Evolutionary conservation across 2,888 invertebrate genomes (phyloP).

Genomic region (Metalampra italica): DNA sequence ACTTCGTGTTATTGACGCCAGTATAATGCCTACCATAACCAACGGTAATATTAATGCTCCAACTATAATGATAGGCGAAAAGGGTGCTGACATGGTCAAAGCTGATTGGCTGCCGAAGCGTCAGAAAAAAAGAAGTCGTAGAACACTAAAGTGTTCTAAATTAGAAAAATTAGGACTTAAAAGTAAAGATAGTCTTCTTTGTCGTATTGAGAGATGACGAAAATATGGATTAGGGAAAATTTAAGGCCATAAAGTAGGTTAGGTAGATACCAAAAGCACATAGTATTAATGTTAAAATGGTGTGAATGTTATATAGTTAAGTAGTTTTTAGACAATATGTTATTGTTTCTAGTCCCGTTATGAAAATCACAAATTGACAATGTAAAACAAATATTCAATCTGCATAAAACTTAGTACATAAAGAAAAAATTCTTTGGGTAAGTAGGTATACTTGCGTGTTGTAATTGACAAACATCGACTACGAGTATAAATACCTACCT

Average conservation of each 20-base stretch:
- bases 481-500: not conserved
- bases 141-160: constrained; percentile 43
- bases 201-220: constrained; percentile 51
- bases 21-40: constrained; percentile 92
- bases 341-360: not conserved
- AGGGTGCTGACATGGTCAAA: constrained; percentile 90
- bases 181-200: constrained; percentile 27
- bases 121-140: constrained; percentile 33
- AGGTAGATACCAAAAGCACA: constrained; percentile 27
- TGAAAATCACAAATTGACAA: not conserved
- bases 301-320: not conserved
- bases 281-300: not conserved
- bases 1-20: constrained; percentile 90
- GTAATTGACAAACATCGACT: too few relatives aligned
- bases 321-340: not conserved
- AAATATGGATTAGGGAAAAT: constrained; percentile 12
- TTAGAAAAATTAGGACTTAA: constrained; percentile 32
- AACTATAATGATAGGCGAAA: constrained; percentile 92
- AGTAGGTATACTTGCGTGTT: too few relatives aligned
- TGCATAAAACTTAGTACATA: not conserved
- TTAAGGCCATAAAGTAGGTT: constrained; percentile 29
- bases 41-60: constrained; percentile 94
- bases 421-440: too few relatives aligned
- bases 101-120: constrained; percentile 79
- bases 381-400: not conserved